Base-by-base conservation (phyloP, 2,113 vertebrate species). In the Mesembrinibis cayennensis region DNA sequence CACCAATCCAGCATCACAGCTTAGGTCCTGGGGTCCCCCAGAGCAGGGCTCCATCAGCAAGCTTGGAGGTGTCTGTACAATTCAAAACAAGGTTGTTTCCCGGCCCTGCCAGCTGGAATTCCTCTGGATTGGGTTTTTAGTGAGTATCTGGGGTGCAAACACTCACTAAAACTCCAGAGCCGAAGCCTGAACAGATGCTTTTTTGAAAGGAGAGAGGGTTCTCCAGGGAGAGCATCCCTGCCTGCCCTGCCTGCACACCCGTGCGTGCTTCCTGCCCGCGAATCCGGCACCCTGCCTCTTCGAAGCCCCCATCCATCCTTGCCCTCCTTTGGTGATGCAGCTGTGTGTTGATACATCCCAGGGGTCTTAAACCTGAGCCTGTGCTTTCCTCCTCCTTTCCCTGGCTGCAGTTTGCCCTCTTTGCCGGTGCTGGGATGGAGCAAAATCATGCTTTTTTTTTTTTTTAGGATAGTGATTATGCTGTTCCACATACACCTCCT, bases 51-150 rank as follows among this genome's bases (percentile, higher is more conserved):
- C n/a, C 6, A 3, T 7, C 87, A 38, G 66, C 0, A 0, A 73
- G 26, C n/a, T 55, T 3, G 0, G 16, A 45, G 34, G 14, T 10
- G 20, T 23, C 11, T 2, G 2, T 42, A 19, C 38, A 36, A 40
- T 30, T 13, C 59, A 36, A 55, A 74, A 9, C 56, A 10, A 52
- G 38, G 59, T 27, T 6, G 8, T 10, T 70, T 70, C 40, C 66
- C 2, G 2, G 7, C 30, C 67, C 52, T 27, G 12, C 59, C 45
- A 18, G 56, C 52, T 87, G 72, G 62, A 87, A 67, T 92, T 83
- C 52, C 63, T 61, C 70, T 47, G n/a, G 32, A 21, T 27, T n/a
- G 9, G 19, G 16, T 8, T 89, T 45, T 65, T 29, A 32, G 36
- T 30, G 32, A 59, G 26, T 11, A 6, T 65, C 38, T 7, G 16